Evolutionary conservation across 2,888 invertebrate species (phyloP), one percentile per base, ranked within the genome.

Genomic region (Amblyteles armatorius): DNA sequence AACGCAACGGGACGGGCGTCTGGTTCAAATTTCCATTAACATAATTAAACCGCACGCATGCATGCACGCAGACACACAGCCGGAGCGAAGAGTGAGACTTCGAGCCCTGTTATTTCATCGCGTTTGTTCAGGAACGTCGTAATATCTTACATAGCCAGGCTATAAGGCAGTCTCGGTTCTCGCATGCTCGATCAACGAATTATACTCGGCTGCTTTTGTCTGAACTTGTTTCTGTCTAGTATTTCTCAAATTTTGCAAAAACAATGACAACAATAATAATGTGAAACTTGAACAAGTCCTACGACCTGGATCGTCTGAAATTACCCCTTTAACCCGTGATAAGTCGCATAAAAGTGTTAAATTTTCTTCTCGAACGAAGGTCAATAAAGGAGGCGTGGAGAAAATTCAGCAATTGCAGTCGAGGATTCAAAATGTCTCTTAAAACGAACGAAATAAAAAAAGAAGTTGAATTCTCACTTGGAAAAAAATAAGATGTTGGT

Each of bases 21-120:
- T 71, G 71, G 65, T 82, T 82, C 44, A 82, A 82, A 82, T 77
- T 77, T 71, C 71, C 77, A 82, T 82, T 82, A 82, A 40, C 82
- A 82, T 82, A 82, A 82, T 82, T 82, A 77, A 74, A 57, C 57
- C 44, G 26, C 65, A 48, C 67, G 48, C 33, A 60, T 29, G 48
- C 33, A 60, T 29, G 60, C 52, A 22, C 57, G 36, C 60, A 63
- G 7, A 29, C 9, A 57, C 16, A 60, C 33, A 65, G 9, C 22
- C 19, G 9, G 22, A 69, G 33, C 50, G 13, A 50, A 74, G 69
- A 79, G 29, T 55, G 55, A 72, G 81, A 82, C 71, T 71, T n/a
- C 63, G 36, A 40, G 71, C 77, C 82, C 77, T 82, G 71, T 82
- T 77, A 82, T 82, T 69, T 57, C 71, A 55, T 65, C 29, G 29